Percentiles rank a stretch among this genome's conserved stretches.
These are phyloP conservation scores for Peribatodes rhomboidaria DNA, from an alignment of 2,888 invertebrate species.

Conservation along the genomic window DNA sequence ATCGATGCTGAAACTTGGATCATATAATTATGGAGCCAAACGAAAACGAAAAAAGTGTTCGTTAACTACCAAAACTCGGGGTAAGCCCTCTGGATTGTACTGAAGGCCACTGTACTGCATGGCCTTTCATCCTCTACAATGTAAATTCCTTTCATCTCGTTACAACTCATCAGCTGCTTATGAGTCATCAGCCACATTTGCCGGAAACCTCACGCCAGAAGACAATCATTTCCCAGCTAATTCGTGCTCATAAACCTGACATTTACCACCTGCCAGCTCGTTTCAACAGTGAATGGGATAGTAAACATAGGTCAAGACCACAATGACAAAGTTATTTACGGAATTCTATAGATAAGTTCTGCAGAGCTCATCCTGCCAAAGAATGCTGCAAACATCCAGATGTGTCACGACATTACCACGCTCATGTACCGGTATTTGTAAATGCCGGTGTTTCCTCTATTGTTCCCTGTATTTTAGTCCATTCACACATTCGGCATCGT, in stretches of 20 bases:
- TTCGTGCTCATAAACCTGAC: slow-evolving; percentile 14
- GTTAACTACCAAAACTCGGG: too few relatives aligned
- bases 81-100: too few relatives aligned
- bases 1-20: too few relatives aligned
- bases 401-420: slow-evolving; percentile 23
- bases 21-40: too few relatives aligned
- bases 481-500: slow-evolving; percentile 47
- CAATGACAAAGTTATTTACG: slow-evolving; percentile 22
- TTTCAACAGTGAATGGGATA: slow-evolving; percentile 10
- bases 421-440: slow-evolving; percentile 14
- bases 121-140: too few relatives aligned
- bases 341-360: slow-evolving; percentile 16
- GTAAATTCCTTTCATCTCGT: neutral
- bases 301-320: slow-evolving; percentile 25
- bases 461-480: slow-evolving; percentile 44
- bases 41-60: too few relatives aligned
- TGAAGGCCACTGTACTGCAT: too few relatives aligned
- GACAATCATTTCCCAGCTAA: slow-evolving; percentile 8
- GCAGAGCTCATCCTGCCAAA: slow-evolving; percentile 18
- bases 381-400: slow-evolving; percentile 20
- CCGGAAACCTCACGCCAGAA: neutral
- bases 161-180: neutral
- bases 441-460: slow-evolving; percentile 36
- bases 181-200: neutral
- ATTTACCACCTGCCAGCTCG: slow-evolving; percentile 11